These are phyloP conservation scores for Gasteruption jaculator DNA, from an alignment of 2,888 invertebrate genomes.

Conservation along the genomic window DNA sequence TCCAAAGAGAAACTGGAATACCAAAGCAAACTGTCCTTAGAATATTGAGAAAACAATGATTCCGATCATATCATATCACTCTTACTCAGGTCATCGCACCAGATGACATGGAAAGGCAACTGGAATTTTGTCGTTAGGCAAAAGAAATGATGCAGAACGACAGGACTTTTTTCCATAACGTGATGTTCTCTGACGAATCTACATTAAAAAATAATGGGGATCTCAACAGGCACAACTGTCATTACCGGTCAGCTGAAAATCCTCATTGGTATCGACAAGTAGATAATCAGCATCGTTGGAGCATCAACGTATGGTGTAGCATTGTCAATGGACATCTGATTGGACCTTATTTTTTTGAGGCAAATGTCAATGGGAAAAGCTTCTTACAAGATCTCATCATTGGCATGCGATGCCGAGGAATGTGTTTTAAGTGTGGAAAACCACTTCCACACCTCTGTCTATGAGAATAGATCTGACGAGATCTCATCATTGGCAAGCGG, in stretches of 20 bases:
- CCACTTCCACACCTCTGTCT: too few species aligned
- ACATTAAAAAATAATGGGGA: slow-evolving; percentile 24
- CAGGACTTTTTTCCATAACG: slow-evolving; percentile 5
- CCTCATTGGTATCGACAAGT: slow-evolving; percentile 24
- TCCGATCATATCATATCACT: slow-evolving; percentile 16
- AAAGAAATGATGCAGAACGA: neutral
- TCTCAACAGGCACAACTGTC: slow-evolving; percentile 28
- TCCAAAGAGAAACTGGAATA: neutral
- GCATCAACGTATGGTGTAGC: slow-evolving; percentile 26
- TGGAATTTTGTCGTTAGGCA: slow-evolving; percentile 16
- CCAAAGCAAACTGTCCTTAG: neutral
- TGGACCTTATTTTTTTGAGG: slow-evolving; percentile 19
- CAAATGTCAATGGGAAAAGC: slow-evolving; percentile 16
- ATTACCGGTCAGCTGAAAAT: slow-evolving; percentile 29
- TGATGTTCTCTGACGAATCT: slow-evolving; percentile 28
- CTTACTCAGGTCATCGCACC: slow-evolving; percentile 10
- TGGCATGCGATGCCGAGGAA: too few species aligned
- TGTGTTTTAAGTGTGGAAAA: too few species aligned
- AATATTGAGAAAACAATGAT: neutral
- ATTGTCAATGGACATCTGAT: slow-evolving; percentile 20
- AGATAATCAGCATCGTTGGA: slow-evolving; percentile 26
- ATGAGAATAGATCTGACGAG: too few species aligned
- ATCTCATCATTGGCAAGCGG: too few species aligned
- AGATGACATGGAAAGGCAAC: slow-evolving; percentile 4
- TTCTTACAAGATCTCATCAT: slow-evolving; percentile 19